Percentiles rank a stretch among this genome's conserved stretches.
These are phyloP conservation scores for Sebastes steindachneri DNA, from an alignment of 2,797 vertebrate genomes.

Conservation along the genomic window DNA sequence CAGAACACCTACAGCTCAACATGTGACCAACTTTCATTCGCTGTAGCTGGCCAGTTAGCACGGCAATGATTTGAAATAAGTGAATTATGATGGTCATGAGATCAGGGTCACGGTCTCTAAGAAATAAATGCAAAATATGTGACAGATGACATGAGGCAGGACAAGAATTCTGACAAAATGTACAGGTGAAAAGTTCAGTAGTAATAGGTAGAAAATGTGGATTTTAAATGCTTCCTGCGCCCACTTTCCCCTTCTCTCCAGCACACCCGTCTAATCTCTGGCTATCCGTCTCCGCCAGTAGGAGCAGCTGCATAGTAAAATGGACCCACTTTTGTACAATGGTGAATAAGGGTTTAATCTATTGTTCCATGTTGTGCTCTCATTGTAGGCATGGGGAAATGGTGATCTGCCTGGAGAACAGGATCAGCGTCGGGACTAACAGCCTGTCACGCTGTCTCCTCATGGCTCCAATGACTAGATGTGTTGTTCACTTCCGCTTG, in stretches of 20 bases:
- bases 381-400: background rate
- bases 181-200: slow-evolving; percentile 11
- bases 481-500: slow-evolving; percentile 72
- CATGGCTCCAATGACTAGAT: slow-evolving; percentile 57
- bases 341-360: slow-evolving; percentile 35
- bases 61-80: background rate
- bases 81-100: slow-evolving; percentile 16
- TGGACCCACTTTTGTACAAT: slow-evolving; percentile 26
- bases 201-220: background rate
- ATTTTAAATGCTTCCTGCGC: background rate
- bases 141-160: background rate
- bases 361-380: slow-evolving; percentile 23
- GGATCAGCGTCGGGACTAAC: slow-evolving; percentile 13
- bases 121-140: background rate
- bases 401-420: slow-evolving; percentile 5
- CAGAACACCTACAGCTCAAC: background rate
- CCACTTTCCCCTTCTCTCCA: background rate
- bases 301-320: slow-evolving; percentile 19
- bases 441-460: slow-evolving; percentile 53
- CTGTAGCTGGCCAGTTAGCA: background rate
- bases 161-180: background rate
- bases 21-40: background rate
- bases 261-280: background rate
- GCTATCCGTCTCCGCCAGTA: background rate
- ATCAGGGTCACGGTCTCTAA: background rate